phyloP scores from a whole-genome alignment of 2,113 vertebrate species.

The human (Homo sapiens) region DNA sequence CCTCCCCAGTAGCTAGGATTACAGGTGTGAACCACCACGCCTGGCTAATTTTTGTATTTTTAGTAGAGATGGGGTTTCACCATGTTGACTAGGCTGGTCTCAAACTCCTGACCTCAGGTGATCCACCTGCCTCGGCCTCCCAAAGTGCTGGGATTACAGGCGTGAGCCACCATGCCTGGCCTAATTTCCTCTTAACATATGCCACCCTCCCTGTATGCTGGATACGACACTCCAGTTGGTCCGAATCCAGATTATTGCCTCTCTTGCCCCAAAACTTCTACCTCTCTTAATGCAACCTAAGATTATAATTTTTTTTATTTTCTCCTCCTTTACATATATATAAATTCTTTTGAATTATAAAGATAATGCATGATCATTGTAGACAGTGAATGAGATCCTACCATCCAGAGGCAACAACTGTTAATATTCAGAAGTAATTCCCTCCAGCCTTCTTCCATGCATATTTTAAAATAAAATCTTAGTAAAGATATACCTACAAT shows the following conservation, averaged over 20 bases:
- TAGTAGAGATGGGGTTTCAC: too few relatives aligned
- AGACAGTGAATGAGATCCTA: neutral
- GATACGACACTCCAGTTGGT: neutral
- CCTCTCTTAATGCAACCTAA: neutral
- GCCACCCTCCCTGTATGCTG: neutral
- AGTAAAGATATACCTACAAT: neutral
- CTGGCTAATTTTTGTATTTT: too few relatives aligned
- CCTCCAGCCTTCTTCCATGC: neutral
- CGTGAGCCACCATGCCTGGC: too few relatives aligned
- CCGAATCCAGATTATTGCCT: neutral
- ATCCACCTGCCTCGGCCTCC: too few relatives aligned
- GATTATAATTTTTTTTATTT: neutral
- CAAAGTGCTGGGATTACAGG: too few relatives aligned
- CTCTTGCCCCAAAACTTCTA: neutral
- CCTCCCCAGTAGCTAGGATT: too few relatives aligned
- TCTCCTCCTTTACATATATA: conserved; percentile 20
- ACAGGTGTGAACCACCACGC: too few relatives aligned
- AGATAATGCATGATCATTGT: neutral
- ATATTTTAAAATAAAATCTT: conserved; percentile 25
- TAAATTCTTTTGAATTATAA: neutral
- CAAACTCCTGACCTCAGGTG: too few relatives aligned
- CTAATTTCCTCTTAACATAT: neutral
- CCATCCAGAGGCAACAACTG: neutral
- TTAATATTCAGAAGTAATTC: neutral
- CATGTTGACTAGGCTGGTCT: too few relatives aligned